Evolutionary conservation across 2,888 invertebrate species (phyloP).

Genomic region (Erebia ligea): DNA sequence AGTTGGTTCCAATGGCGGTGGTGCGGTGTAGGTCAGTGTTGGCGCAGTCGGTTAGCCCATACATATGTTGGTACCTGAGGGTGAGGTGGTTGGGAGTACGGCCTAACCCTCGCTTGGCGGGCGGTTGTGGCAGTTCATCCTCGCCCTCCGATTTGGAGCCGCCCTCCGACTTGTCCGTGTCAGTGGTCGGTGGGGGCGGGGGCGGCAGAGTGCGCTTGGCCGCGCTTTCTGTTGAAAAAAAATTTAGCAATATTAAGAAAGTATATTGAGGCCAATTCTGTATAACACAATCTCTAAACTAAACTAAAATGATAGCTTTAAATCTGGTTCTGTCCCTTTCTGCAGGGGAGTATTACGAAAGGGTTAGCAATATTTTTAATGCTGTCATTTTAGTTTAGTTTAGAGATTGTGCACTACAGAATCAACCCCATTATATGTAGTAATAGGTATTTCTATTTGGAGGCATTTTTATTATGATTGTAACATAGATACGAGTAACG

Average conservation of each 20-base stretch:
- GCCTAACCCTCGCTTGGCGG: slow-evolving; percentile 88
- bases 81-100: slow-evolving; percentile 97
- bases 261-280: too few species aligned
- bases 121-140: slow-evolving; percentile 88
- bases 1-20: slow-evolving; percentile 46
- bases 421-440: too few species aligned
- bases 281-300: too few species aligned
- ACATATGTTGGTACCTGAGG: slow-evolving; percentile 85
- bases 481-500: too few species aligned
- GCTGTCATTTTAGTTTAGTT: too few species aligned
- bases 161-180: slow-evolving; percentile 81
- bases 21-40: slow-evolving; percentile 52
- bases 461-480: not conserved
- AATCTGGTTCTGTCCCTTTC: too few species aligned
- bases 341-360: too few species aligned
- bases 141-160: slow-evolving; percentile 95
- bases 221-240: slow-evolving; percentile 42
- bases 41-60: slow-evolving; percentile 55
- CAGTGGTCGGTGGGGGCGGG: slow-evolving; percentile 66
- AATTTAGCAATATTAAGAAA: not conserved
- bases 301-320: too few species aligned
- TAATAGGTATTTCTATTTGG: not conserved
- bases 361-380: too few species aligned
- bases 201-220: slow-evolving; percentile 34
- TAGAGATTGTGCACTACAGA: too few species aligned